Percentiles rank a stretch among this genome's conserved stretches.
These are phyloP conservation scores for Pitta sordida DNA, from an alignment of 2,113 vertebrate genomes.

Conservation along the genomic window DNA sequence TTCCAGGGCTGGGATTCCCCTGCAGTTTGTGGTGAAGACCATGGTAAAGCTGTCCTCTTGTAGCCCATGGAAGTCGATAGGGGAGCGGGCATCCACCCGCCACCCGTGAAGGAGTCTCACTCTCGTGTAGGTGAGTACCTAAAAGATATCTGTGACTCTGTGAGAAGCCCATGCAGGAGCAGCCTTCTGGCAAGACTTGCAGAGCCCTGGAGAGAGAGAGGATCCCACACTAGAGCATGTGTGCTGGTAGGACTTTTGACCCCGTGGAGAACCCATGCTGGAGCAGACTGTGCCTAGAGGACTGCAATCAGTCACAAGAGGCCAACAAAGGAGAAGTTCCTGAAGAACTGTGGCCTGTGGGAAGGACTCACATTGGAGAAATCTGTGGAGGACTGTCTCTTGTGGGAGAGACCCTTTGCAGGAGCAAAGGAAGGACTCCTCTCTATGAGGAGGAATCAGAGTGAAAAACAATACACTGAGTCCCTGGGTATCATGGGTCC, in stretches of 20 bases:
- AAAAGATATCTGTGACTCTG: not conserved
- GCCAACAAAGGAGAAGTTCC: not conserved
- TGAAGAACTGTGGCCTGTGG: not conserved
- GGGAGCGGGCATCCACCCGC: not conserved
- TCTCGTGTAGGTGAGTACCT: not conserved
- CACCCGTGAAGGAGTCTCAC: not conserved
- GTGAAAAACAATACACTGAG: not conserved
- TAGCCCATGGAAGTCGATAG: not conserved
- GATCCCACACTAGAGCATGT: not conserved
- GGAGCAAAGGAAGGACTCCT: not conserved
- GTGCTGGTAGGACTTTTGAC: not conserved
- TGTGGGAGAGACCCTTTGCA: no score
- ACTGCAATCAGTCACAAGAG: no score
- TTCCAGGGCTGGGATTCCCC: not conserved
- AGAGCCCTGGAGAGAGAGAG: not conserved
- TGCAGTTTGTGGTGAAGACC: not conserved
- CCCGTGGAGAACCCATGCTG: accelerated
- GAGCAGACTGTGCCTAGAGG: not conserved
- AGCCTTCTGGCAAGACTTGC: not conserved
- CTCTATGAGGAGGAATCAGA: not conserved
- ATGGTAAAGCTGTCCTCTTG: not conserved
- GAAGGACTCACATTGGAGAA: not conserved
- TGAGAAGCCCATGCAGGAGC: not conserved
- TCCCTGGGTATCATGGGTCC: no score
- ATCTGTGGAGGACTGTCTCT: not conserved